Conservation (phyloP, 2,888 invertebrate species). For the Xanthia togata region DNA sequence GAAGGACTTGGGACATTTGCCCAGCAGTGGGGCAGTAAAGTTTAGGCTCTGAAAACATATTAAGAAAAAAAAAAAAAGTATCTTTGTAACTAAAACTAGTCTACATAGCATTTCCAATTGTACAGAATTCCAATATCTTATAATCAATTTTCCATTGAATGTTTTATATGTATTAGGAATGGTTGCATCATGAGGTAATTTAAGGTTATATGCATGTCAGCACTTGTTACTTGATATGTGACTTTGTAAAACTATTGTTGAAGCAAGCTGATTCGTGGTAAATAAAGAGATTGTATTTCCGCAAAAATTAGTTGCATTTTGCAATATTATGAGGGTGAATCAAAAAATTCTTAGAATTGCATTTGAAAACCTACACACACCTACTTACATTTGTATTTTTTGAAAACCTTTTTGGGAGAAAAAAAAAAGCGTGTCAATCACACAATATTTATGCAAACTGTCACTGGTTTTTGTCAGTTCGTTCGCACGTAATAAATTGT, state of each 20-base stretch:
- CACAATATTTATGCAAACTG: no score
- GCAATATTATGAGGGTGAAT: no score
- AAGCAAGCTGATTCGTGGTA: constrained; percentile 5
- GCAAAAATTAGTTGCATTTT: not conserved
- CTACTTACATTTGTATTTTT: no score
- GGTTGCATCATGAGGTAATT: constrained; percentile 9
- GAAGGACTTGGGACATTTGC: not conserved
- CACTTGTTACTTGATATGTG: constrained; percentile 14
- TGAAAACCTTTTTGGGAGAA: no score
- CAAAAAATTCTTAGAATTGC: no score
- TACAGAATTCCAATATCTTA: not conserved
- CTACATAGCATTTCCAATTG: not conserved
- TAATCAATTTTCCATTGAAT: not conserved
- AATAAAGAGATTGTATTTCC: constrained; percentile 13
- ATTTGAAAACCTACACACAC: no score
- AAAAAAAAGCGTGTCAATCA: no score
- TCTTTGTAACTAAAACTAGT: not conserved
- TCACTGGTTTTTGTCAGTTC: no score
- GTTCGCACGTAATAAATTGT: no score
- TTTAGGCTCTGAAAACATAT: not conserved
- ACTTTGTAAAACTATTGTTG: not conserved
- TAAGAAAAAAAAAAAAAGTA: not conserved
- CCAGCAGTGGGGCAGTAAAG: not conserved
- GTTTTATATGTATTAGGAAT: not conserved
- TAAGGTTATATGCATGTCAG: constrained; percentile 29